These are phyloP conservation scores for Sebastes diaconus DNA, from an alignment of 2,797 vertebrate genomes.

Conservation along the genomic window DNA sequence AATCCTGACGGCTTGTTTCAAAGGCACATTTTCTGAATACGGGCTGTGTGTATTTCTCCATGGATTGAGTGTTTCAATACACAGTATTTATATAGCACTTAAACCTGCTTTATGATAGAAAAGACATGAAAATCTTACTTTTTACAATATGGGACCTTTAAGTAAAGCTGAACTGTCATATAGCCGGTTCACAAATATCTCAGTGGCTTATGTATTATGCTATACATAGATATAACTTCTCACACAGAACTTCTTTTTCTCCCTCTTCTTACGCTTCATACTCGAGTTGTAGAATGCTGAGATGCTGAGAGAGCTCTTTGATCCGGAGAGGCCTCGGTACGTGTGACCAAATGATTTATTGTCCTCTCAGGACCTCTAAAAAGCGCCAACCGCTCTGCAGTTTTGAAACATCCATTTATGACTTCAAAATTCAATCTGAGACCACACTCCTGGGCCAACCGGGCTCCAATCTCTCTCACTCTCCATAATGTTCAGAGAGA, in stretches of 20 bases:
- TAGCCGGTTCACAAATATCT: not conserved
- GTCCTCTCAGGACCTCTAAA: constrained; percentile 48
- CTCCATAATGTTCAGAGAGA: constrained; percentile 33
- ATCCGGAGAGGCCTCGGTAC: constrained; percentile 19
- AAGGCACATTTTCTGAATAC: too few relatives aligned
- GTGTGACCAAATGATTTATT: constrained; percentile 62
- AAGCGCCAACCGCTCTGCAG: constrained; percentile 38
- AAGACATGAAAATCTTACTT: too few relatives aligned
- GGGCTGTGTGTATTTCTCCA: too few relatives aligned
- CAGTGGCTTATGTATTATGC: not conserved
- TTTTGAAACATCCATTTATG: constrained; percentile 61
- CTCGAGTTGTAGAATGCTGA: not conserved
- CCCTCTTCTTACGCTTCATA: constrained; percentile 7
- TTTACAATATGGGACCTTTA: too few relatives aligned
- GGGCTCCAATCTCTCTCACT: not conserved
- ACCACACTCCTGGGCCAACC: constrained; percentile 24
- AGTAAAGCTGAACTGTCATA: not conserved
- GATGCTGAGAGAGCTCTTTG: constrained; percentile 56
- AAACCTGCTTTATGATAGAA: too few relatives aligned
- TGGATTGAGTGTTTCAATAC: too few relatives aligned
- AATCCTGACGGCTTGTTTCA: too few relatives aligned
- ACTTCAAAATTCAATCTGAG: constrained; percentile 56
- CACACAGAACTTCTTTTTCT: not conserved
- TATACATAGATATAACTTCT: constrained; percentile 3
- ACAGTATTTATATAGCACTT: too few relatives aligned